Evolutionary conservation across 2,113 vertebrate species (phyloP).

Genomic region (Aspidoscelis tigris): DNA sequence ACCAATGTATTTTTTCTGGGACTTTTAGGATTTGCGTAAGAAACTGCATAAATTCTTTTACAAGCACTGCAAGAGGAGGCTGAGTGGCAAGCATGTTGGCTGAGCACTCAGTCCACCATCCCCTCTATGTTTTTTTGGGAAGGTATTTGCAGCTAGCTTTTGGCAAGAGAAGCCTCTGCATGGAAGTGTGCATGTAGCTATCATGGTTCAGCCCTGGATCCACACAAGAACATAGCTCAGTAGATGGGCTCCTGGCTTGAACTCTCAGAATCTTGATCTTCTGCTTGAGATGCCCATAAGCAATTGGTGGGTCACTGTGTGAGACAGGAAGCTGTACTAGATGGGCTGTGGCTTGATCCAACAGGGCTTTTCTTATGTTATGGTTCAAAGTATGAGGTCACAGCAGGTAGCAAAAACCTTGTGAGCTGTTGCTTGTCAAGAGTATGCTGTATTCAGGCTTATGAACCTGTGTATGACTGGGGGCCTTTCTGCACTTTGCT

Average conservation of each 20-base stretch:
- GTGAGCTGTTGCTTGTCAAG: background rate
- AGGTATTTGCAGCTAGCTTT: no score
- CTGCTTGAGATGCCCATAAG: no score
- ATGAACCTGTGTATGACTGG: background rate
- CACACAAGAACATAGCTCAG: background rate
- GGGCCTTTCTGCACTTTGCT: no score
- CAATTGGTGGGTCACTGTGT: no score
- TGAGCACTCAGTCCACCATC: background rate
- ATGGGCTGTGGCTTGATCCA: no score
- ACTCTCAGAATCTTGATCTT: background rate
- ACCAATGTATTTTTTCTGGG: background rate
- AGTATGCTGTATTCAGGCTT: background rate
- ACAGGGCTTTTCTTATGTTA: background rate
- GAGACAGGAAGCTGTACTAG: no score
- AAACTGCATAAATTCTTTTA: background rate
- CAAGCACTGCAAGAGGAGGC: background rate
- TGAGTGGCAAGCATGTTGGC: background rate
- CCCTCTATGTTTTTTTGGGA: background rate
- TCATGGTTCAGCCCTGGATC: no score
- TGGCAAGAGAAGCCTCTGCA: no score
- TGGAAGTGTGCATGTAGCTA: no score
- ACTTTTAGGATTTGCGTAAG: background rate
- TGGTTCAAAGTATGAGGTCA: background rate
- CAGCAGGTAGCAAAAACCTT: background rate
- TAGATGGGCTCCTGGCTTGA: background rate